Percentiles rank a stretch among this genome's conserved stretches.
These are phyloP conservation scores for Catharus fuscescens DNA, from an alignment of 2,113 vertebrate genomes.

Conservation along the genomic window DNA sequence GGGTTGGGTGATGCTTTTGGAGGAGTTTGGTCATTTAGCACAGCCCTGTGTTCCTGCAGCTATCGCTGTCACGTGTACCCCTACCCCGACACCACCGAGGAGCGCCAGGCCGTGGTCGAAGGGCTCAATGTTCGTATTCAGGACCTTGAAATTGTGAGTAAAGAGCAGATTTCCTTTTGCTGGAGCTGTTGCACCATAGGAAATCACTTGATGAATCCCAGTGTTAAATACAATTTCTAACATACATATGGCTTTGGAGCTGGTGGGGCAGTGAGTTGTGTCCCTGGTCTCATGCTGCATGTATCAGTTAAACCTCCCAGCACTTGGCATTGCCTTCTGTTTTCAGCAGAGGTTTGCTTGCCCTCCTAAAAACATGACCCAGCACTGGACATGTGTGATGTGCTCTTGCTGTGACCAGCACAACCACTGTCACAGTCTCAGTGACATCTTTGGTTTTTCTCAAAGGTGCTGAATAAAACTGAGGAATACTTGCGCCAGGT, in stretches of 20 bases:
- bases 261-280: fast-evolving
- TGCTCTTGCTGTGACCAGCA: neutral
- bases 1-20: neutral
- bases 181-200: neutral
- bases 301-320: neutral
- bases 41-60: constrained; percentile 61
- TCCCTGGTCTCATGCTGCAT: fast-evolving
- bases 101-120: constrained; percentile 85
- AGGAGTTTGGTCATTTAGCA: neutral
- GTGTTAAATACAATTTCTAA: neutral
- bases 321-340: neutral
- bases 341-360: neutral
- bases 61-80: constrained; percentile 96
- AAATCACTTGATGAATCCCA: neutral
- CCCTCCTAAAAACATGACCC: neutral
- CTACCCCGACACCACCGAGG: constrained; percentile 87
- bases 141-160: constrained; percentile 88
- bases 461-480: constrained; percentile 91
- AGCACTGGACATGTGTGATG: fast-evolving
- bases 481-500: constrained; percentile 95
- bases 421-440: neutral
- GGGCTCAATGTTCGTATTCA: constrained; percentile 90
- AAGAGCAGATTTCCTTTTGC: neutral
- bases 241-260: neutral
- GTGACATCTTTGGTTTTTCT: neutral